Evolutionary conservation across 1,140 invertebrate species (phyloP), one percentile per base, ranked within the genome.

Genomic region (Dinothrombium tinctorium): DNA sequence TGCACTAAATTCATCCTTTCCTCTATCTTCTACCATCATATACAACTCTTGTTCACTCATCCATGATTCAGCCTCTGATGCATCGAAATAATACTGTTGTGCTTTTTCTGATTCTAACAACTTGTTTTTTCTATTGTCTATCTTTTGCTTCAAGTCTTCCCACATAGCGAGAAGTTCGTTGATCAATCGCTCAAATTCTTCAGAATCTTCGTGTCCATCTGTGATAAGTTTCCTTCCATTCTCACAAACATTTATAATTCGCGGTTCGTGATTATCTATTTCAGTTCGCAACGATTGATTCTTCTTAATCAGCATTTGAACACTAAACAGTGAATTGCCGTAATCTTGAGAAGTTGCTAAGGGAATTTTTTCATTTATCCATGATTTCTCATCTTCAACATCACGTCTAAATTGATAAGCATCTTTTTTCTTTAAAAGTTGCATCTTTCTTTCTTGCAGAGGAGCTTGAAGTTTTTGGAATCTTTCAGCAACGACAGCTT

Each of bases 11-110:
- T 98, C 90, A 62, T 99, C 92, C 62, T 96, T 98, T 43, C 92
- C 90, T 37, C 90, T 68, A 57, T 99, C 92, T 54, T 98, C 92
- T 2, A 90, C 84, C 89, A 99, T 98, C 87, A 99, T 95, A 65
- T 94, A 95, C 26, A 96, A 56, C 58, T 96, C 90, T 57, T 96
- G 92, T 60, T 99, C 94, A 57, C 86, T 90, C 92, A 99, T 98
- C 92, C 94, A 99, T 0, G 87, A 84, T 56, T 99, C 94, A 3
- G 90, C 90, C 58, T 99, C 94, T 49, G 76, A 80, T 5, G 89
- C 92, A 66, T 99, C 94, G 59, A 96, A 96, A 59, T 96, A 75
- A 60, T 95, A 99, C 63, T 71, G 73, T 55, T 79, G 75, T 37
- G 72, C 74, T 43, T 65, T 65, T 50, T 76, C 72, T 12, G 69